These are phyloP conservation scores for Anguilla obscura DNA, from an alignment of 2,797 vertebrate genomes.

Conservation along the genomic window DNA sequence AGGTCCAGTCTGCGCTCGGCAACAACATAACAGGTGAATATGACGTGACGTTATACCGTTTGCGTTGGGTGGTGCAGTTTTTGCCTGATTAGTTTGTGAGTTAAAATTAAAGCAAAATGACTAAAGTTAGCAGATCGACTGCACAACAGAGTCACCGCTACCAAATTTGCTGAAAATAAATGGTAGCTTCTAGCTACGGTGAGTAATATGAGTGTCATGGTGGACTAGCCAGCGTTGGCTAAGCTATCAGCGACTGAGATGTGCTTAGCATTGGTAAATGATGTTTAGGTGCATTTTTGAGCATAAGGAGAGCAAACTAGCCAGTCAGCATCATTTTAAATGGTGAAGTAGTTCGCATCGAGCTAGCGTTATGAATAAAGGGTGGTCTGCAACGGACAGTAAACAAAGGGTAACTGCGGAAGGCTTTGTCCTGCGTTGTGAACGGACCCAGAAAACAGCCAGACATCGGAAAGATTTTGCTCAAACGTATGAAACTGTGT, in stretches of 20 bases:
- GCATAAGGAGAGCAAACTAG: not conserved
- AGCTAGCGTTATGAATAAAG: not conserved
- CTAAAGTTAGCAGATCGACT: not conserved
- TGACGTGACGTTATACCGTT: too few relatives aligned
- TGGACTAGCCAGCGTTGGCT: not conserved
- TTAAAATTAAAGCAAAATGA: not conserved
- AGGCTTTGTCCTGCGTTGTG: not conserved
- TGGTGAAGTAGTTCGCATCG: not conserved
- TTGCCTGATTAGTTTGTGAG: not conserved
- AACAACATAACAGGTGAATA: conserved; percentile 48
- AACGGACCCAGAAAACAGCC: not conserved
- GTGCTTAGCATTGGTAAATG: not conserved
- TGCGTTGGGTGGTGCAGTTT: not conserved
- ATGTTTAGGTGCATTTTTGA: not conserved
- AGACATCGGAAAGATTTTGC: not conserved
- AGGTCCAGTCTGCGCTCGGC: conserved; percentile 74
- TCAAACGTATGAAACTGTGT: not conserved
- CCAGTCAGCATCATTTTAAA: not conserved
- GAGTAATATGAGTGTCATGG: not conserved
- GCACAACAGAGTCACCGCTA: not conserved
- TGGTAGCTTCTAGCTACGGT: not conserved
- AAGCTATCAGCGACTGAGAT: not conserved
- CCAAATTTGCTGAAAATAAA: not conserved
- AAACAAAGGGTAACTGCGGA: not conserved
- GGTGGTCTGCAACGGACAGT: not conserved